Percentiles rank a stretch among this genome's conserved stretches.
These are phyloP conservation scores for Parasteatoda tepidariorum DNA, from an alignment of 1,140 invertebrate species.

Conservation along the genomic window DNA sequence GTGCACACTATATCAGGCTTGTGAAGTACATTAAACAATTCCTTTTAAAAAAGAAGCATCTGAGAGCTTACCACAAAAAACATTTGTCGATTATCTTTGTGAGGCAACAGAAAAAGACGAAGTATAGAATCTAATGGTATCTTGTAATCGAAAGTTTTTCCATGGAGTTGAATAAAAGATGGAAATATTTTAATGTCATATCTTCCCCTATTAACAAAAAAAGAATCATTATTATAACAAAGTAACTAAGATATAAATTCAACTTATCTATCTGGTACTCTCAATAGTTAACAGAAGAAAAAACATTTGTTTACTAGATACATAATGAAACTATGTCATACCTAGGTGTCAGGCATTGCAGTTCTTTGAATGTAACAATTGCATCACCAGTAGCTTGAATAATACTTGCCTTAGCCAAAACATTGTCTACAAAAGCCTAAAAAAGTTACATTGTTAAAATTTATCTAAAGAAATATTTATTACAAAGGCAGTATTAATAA, in stretches of 20 bases:
- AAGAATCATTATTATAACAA: conserved; percentile 50
- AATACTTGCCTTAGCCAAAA: conserved; percentile 96
- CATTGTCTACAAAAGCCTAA: conserved; percentile 87
- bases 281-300: too few species aligned
- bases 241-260: not conserved
- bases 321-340: conserved; percentile 68
- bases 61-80: conserved; percentile 93
- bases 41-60: too few species aligned
- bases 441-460: conserved; percentile 48
- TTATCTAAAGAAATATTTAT: not conserved
- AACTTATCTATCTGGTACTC: not conserved
- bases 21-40: too few species aligned
- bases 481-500: not conserved
- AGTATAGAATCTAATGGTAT: conserved; percentile 97
- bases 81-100: conserved; percentile 97
- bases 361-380: conserved; percentile 95
- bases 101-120: conserved; percentile 93
- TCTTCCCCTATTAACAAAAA: conserved; percentile 84
- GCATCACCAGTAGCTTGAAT: conserved; percentile 98
- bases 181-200: conserved; percentile 99
- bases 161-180: conserved; percentile 97
- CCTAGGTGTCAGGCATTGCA: conserved; percentile 98
- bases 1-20: too few species aligned
- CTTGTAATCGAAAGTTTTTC: conserved; percentile 99
- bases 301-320: not conserved